A percentile compares a stretch with the other conserved stretches of the same genome.
phyloP scores from a whole-genome alignment of 2,113 vertebrate genomes.

The Sminthopsis crassicaudata region DNA sequence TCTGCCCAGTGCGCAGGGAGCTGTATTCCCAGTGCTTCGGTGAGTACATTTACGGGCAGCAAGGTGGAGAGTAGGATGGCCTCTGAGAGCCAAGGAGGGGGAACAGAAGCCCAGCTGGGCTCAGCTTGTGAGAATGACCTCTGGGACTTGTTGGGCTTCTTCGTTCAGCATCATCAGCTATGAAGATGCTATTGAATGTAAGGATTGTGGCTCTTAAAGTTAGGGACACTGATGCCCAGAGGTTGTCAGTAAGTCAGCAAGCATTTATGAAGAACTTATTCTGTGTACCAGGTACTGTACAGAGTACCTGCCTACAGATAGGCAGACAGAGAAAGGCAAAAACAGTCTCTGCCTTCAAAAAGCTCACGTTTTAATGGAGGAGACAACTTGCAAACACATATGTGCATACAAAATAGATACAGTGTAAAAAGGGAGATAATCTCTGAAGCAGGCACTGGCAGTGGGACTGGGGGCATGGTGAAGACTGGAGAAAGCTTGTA shows the following conservation, averaged over 20 bases:
- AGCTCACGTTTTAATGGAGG: neutral
- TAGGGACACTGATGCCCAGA: neutral
- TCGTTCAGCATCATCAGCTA: neutral
- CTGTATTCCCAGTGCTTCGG: constrained; percentile 96
- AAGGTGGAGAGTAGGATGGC: neutral
- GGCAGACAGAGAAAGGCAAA: neutral
- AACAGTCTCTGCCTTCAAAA: neutral
- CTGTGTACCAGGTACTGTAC: neutral
- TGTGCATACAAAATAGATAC: neutral
- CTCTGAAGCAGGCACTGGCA: neutral
- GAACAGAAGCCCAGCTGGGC: neutral
- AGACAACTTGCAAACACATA: neutral
- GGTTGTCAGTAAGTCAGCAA: neutral
- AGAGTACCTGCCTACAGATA: too few species aligned
- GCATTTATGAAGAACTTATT: neutral
- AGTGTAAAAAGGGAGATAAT: neutral
- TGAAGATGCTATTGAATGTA: neutral
- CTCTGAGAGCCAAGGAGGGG: neutral
- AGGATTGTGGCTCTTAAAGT: neutral
- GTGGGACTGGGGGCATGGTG: neutral
- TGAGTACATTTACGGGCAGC: constrained; percentile 72
- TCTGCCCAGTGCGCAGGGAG: constrained; percentile 94
- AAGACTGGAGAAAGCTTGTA: neutral
- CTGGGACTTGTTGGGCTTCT: neutral
- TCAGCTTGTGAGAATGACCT: neutral